Percentiles rank a stretch among this genome's conserved stretches.
Conservation (phyloP, 2,797 vertebrate genomes). For the Euphonia xanthogaster region DNA sequence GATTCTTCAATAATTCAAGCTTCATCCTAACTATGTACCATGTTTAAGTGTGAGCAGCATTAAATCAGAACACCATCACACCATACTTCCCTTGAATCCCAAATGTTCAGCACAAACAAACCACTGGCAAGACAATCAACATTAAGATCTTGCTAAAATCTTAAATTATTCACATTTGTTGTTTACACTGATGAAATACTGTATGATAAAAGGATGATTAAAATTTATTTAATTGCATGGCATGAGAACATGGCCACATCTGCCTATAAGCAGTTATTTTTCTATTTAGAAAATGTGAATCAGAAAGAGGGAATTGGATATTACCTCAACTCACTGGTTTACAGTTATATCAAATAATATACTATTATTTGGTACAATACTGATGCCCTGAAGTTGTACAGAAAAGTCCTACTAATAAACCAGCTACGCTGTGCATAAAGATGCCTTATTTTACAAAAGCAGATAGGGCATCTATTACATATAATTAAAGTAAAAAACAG, state of each 20-base stretch:
- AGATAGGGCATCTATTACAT: not conserved
- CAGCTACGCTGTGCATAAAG: not conserved
- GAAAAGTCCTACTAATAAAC: not conserved
- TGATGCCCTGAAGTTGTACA: not conserved
- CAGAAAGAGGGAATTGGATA: not conserved
- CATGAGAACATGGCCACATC: not conserved
- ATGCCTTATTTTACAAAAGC: not conserved
- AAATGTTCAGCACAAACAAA: not conserved
- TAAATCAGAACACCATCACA: not conserved
- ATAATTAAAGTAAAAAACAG: not conserved
- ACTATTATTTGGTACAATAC: not conserved
- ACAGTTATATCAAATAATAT: not conserved
- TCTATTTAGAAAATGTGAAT: not conserved
- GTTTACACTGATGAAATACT: not conserved
- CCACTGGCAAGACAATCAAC: not conserved
- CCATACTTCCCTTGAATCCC: not conserved
- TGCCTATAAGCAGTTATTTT: not conserved
- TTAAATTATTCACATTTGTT: not conserved
- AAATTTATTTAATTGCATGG: not conserved
- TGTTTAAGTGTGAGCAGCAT: constrained; percentile 29
- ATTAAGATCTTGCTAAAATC: not conserved
- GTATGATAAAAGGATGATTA: not conserved
- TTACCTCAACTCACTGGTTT: not conserved
- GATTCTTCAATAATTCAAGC: constrained; percentile 54
- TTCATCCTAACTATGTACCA: not conserved